Evolutionary conservation across 2,113 vertebrate genomes (phyloP), one percentile per base, ranked within the genome.

Genomic region (Protomyctophum bolini): DNA sequence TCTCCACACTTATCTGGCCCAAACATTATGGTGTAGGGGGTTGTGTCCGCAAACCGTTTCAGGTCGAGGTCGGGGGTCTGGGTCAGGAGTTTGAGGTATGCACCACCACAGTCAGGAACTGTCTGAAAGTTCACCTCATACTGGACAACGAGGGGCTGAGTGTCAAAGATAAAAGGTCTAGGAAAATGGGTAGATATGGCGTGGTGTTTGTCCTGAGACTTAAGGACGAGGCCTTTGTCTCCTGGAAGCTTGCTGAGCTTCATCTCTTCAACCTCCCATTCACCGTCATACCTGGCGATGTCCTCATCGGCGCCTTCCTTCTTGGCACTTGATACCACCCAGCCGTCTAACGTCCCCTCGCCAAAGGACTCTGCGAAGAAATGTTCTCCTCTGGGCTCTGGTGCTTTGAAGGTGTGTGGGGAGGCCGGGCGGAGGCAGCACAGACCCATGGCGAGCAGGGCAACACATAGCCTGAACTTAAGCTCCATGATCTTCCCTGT

Each of bases 51-150:
- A 85, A 99, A 98, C 15, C 96, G 93, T 68, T 97, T 95, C 95
- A 99, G 85, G 86, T 92, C 91, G 14, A 98, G 86, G 0, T 98
- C 96, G 0, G 93, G 84, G 1, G 93, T 95, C 91, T 97, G 94
- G 6, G 95, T 96, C 84, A 99, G 95, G 80, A 99, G 88, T 79
- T 99, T 99, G 80, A 99, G 93, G 81, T 99, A 99, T 62, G 97
- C 98, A 2, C 98, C 98, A 0, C 98, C 98, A 71, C 98, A 99
- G 75, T 99, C 98, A 67, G 99, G 99, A 46, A 97, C 97, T 0
- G 91, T 93, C 87, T 99, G 98, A 92, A 99, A 99, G 90, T 97
- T 99, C 77, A 99, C 98, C 84, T 99, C 98, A 83, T 99, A 99
- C 97, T 99, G 97, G 81, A 99, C 52, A 83, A 98, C 95, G 73